phyloP scores from a whole-genome alignment of 2,888 invertebrate genomes.

The Apodemia duryi region DNA sequence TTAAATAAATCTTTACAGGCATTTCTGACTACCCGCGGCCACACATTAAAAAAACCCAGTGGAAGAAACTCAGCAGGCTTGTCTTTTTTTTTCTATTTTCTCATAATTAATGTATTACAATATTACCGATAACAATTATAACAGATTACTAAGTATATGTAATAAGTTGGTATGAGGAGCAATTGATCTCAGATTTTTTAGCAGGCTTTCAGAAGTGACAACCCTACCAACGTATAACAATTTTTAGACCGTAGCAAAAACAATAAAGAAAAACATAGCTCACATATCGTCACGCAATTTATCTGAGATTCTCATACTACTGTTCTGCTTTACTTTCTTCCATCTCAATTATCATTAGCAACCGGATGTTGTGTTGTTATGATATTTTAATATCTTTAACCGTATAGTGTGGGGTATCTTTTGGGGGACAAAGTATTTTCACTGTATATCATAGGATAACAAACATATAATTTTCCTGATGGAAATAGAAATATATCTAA shows the following conservation, averaged over 20 bases:
- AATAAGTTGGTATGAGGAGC: too few relatives aligned
- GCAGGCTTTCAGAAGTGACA: not conserved
- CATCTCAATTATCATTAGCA: not conserved
- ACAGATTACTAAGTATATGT: too few relatives aligned
- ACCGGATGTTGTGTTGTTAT: not conserved
- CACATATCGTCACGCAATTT: slow-evolving; percentile 7
- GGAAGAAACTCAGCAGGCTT: too few relatives aligned
- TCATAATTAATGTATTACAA: too few relatives aligned
- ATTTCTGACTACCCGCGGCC: too few relatives aligned
- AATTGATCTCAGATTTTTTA: too few relatives aligned
- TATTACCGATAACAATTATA: too few relatives aligned
- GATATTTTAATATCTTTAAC: not conserved
- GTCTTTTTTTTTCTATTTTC: too few relatives aligned
- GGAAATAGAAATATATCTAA: not conserved
- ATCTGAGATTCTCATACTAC: slow-evolving; percentile 2
- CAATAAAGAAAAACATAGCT: slow-evolving; percentile 10
- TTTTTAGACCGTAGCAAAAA: slow-evolving; percentile 10
- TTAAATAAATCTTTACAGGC: too few relatives aligned
- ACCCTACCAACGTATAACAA: not conserved
- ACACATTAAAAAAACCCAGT: too few relatives aligned
- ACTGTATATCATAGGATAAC: not conserved
- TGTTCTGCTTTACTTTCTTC: slow-evolving; percentile 11
- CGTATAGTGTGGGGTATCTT: not conserved
- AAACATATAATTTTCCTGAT: not conserved
- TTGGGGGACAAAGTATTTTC: not conserved